These are phyloP conservation scores for Thunnus albacares DNA, from an alignment of 2,797 vertebrate genomes.

Conservation along the genomic window DNA sequence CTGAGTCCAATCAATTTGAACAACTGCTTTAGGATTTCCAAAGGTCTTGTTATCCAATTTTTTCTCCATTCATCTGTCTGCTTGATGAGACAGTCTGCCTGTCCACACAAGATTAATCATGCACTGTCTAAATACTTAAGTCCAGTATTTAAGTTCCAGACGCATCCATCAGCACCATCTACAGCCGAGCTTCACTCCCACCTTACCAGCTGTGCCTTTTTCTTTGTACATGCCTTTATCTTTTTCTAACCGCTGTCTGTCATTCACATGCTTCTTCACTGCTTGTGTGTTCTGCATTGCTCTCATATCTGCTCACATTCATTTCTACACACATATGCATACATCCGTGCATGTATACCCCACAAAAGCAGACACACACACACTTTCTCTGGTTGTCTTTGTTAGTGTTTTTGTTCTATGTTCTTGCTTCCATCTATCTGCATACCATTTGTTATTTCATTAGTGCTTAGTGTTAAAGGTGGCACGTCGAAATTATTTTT, in stretches of 20 bases:
- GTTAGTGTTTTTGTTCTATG: constrained; percentile 11
- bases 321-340: constrained; percentile 12
- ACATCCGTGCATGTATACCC: neutral
- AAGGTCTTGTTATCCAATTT: constrained; percentile 19
- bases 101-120: constrained; percentile 28
- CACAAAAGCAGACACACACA: neutral
- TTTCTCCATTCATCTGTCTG: constrained; percentile 24
- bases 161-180: constrained; percentile 14
- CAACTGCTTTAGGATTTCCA: constrained; percentile 15
- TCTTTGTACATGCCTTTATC: constrained; percentile 40
- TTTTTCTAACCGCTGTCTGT: constrained; percentile 35
- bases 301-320: constrained; percentile 23
- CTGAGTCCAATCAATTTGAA: constrained; percentile 35
- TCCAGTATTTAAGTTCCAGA: constrained; percentile 37
- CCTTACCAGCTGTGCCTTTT: constrained; percentile 37
- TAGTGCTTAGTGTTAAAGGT: constrained; percentile 42
- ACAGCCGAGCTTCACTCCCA: constrained; percentile 31
- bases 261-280: constrained; percentile 28
- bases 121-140: constrained; percentile 28
- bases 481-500: constrained; percentile 21
- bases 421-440: constrained; percentile 14
- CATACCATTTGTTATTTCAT: constrained; percentile 22
- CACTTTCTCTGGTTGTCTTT: constrained; percentile 5
- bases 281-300: constrained; percentile 12
- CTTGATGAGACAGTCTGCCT: constrained; percentile 22